phyloP scores from a whole-genome alignment of 2,113 vertebrate species.

The Thalassoma bifasciatum region DNA sequence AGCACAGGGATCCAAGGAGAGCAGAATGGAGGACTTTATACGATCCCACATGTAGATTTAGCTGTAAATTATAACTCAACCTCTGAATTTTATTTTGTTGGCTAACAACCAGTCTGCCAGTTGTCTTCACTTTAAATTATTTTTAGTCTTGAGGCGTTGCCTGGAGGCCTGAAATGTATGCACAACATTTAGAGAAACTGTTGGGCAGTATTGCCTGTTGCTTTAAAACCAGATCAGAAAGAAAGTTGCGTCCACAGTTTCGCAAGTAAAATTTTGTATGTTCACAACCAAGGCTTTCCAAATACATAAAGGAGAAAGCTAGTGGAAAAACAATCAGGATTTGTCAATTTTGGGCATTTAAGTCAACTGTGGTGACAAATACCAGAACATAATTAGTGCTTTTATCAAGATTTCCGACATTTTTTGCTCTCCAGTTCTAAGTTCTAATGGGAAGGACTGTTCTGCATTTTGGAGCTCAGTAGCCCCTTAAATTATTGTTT shows the following conservation, averaged over 20 bases:
- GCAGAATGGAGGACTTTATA: not conserved
- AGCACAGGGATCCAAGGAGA: conserved; percentile 14
- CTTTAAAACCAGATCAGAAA: not conserved
- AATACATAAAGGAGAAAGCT: no score
- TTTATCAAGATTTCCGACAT: no score
- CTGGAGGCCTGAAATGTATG: not conserved
- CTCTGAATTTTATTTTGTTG: not conserved
- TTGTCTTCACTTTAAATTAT: not conserved
- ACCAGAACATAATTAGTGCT: no score
- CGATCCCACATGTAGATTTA: not conserved
- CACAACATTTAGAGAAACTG: not conserved
- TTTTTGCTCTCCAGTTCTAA: no score
- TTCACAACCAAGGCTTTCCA: no score
- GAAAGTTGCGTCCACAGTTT: not conserved
- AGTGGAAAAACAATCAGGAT: no score
- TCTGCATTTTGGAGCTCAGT: no score
- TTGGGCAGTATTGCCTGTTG: conserved; percentile 8
- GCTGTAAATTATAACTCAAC: not conserved
- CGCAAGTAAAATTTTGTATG: not conserved
- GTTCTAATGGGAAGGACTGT: no score
- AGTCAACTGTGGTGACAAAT: no score
- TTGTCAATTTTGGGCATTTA: no score
- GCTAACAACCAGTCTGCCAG: not conserved
- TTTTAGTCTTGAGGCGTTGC: not conserved
- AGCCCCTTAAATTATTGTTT: no score